Conservation (phyloP, 2,888 invertebrate genomes). For the Tanytarsus gracilentus region DNA sequence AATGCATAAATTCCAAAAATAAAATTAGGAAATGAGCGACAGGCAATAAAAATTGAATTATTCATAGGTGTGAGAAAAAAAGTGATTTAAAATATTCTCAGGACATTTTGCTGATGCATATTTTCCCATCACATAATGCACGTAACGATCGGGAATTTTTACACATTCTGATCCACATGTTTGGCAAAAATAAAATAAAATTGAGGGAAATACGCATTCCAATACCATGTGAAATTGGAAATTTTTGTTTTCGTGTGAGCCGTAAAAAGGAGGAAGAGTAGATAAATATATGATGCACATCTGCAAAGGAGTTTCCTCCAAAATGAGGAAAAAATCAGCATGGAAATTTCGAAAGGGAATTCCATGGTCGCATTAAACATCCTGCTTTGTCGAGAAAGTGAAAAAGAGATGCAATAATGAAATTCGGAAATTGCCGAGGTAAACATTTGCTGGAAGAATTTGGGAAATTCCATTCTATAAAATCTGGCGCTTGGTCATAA, state of each 20-base stretch:
- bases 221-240: no score
- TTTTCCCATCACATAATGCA: background rate
- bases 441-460: background rate
- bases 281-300: background rate
- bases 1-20: background rate
- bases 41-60: no score
- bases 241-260: no score
- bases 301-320: slow-evolving; percentile 6
- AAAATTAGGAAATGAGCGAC: no score
- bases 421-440: slow-evolving; percentile 7
- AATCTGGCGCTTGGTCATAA: background rate
- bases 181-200: slow-evolving; percentile 10
- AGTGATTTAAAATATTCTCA: no score
- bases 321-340: background rate
- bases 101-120: no score
- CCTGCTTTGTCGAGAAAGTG: no score
- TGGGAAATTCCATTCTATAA: background rate
- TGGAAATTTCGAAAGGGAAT: background rate
- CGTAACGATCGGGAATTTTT: background rate
- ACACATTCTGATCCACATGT: background rate
- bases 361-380: no score
- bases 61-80: no score
- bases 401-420: no score
- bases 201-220: background rate
- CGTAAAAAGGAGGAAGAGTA: no score